Conservation (phyloP, 35 echinoderm and acorn worm species). For the Apostichopus japonicus region DNA sequence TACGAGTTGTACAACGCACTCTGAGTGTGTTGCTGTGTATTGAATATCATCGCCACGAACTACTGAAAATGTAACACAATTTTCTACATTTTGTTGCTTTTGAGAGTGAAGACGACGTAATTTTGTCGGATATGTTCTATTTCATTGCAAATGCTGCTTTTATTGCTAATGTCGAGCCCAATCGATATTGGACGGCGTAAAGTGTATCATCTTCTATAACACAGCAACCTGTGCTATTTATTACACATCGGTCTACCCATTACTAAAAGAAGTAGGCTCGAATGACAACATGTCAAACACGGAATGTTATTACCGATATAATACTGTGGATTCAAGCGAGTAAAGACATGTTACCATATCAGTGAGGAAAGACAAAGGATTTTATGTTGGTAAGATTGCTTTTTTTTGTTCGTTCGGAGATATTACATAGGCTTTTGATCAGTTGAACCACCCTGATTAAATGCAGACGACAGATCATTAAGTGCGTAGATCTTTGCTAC, state of each 20-base stretch:
- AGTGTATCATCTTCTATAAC: not conserved
- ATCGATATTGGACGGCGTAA: not conserved
- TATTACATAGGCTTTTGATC: too few relatives aligned
- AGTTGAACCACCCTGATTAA: not conserved
- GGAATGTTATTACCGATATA: not conserved
- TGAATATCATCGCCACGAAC: too few relatives aligned
- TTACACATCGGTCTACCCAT: not conserved
- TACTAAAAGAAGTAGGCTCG: not conserved
- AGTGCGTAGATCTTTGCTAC: not conserved
- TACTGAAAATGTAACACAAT: too few relatives aligned
- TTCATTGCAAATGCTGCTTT: too few relatives aligned
- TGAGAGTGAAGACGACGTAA: too few relatives aligned
- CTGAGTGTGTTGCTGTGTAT: too few relatives aligned
- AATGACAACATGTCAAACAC: slow-evolving; percentile 1
- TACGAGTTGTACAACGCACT: too few relatives aligned
- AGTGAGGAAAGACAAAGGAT: not conserved
- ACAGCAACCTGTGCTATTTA: not conserved
- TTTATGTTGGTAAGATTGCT: not conserved
- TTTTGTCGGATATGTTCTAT: too few relatives aligned
- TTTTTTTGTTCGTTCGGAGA: not conserved
- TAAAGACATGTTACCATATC: not conserved
- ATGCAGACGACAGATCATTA: not conserved
- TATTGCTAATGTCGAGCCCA: too few relatives aligned
- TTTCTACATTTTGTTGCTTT: too few relatives aligned
- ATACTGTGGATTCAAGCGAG: not conserved